Base-by-base conservation (phyloP, 2,797 vertebrate species). In the Platyrinchus mystaceus region DNA sequence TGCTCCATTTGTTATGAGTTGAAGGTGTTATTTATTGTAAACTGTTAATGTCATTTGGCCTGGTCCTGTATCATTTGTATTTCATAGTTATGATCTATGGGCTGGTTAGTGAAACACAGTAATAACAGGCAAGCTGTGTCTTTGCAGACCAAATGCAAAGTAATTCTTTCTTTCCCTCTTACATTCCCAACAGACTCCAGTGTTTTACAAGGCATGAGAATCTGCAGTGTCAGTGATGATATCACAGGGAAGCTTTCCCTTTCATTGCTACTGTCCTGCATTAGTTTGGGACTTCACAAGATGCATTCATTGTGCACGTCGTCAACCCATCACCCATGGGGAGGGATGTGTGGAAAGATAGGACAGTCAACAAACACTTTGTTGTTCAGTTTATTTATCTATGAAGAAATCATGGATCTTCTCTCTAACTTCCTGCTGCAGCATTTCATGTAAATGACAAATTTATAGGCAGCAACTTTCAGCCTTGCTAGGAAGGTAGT, bases 311-410 rank as follows among this genome's bases (percentile, higher is more conserved):
- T 83, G 28, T 23, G 44, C 9, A 3, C 53, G 12, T 49, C 11
- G 26, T 85, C 58, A 52, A 2, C 47, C 6, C 1, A 41, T 78
- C 0, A 1, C 36, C 16, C 1, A 0, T 63, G 14, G 58, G 49
- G 43, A 79, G 32, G 27, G 14, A 12, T 34, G 30, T 19, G 9
- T 90, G 44, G 21, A 71, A 90, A 64, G 59, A 68, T 27, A 34
- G 34, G 16, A 21, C 17, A 17, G 12, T 68, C 53, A 76, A 28
- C 53, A 67, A 82, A 53, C 7, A 6, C 18, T 82, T 75, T 9
- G 18, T 50, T 55, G 23, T 46, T 68, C 41, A 68, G 32, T 90
- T 63, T 56, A 15, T 60, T 83, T 86, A 21, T 23, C n/a, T 66
- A 0, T 56, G 59, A 80, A 69, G 55, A 73, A 68, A 60, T 73